These are phyloP conservation scores for Xestia xanthographa DNA, from an alignment of 2,888 invertebrate species.

Conservation along the genomic window DNA sequence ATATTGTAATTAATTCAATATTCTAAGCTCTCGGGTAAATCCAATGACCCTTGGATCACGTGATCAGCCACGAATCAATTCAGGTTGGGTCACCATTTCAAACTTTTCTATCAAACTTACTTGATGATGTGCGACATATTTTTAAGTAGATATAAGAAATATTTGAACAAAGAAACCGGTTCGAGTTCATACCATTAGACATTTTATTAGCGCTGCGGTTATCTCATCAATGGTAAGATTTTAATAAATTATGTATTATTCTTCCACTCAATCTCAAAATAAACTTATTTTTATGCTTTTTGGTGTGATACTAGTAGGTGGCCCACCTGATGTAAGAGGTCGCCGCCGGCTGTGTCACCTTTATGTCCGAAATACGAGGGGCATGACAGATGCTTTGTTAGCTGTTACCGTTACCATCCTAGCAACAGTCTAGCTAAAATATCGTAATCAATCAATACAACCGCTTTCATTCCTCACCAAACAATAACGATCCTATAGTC, in stretches of 20 bases:
- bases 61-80: slow-evolving; percentile 18
- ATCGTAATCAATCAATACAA: neutral
- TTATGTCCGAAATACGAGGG: neutral
- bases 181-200: slow-evolving; percentile 8
- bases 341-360: neutral
- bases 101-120: slow-evolving; percentile 16
- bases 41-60: slow-evolving; percentile 36
- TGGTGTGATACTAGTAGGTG: neutral
- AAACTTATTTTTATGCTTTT: neutral
- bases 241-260: slow-evolving; percentile 21
- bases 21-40: slow-evolving; percentile 21
- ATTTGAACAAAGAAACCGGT: slow-evolving; percentile 52
- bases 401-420: neutral
- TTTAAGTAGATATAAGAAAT: slow-evolving; percentile 15
- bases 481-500: neutral
- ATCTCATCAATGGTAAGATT: slow-evolving; percentile 23
- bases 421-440: neutral
- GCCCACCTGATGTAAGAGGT: neutral
- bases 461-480: neutral
- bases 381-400: neutral
- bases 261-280: neutral
- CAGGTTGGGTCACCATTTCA: slow-evolving; percentile 29
- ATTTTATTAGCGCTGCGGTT: slow-evolving; percentile 33
- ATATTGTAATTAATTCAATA: slow-evolving; percentile 23
- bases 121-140: slow-evolving; percentile 30